Conservation (phyloP, 2,888 invertebrate species). For the Unio delphinus region DNA sequence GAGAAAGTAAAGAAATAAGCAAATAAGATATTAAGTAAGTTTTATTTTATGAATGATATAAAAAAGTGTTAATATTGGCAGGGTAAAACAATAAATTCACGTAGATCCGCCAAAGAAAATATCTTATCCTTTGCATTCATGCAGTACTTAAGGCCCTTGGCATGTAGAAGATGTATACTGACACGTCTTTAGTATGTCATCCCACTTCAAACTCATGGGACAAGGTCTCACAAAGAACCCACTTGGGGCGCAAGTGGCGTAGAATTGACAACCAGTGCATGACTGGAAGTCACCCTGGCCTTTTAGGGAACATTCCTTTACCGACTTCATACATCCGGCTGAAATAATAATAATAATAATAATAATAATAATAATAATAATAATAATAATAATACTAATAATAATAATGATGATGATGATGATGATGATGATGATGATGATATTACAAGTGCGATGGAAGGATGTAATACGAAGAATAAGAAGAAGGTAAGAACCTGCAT, state of each 20-base stretch:
- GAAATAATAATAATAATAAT: constrained; percentile 7
- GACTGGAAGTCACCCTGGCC: constrained; percentile 45
- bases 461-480: too few species aligned
- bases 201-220: constrained; percentile 44
- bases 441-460: too few species aligned
- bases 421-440: neutral
- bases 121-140: too few species aligned
- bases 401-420: neutral
- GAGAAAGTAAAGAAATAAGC: too few species aligned
- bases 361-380: neutral
- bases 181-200: constrained; percentile 46
- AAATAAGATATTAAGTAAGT: too few species aligned
- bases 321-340: constrained; percentile 37
- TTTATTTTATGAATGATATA: too few species aligned
- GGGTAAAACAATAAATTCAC: too few species aligned
- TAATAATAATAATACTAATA: constrained; percentile 10
- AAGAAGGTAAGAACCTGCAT: too few species aligned
- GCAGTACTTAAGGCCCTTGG: constrained; percentile 21
- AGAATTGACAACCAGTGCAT: constrained; percentile 47
- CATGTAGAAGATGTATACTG: constrained; percentile 45
- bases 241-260: constrained; percentile 45
- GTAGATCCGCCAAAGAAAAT: too few species aligned
- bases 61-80: too few species aligned
- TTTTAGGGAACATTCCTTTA: constrained; percentile 21
- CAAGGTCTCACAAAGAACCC: constrained; percentile 40